A percentile compares a stretch with the other conserved stretches of the same genome.
These are phyloP conservation scores for Zootoca vivipara DNA, from an alignment of 2,113 vertebrate genomes.

Conservation along the genomic window DNA sequence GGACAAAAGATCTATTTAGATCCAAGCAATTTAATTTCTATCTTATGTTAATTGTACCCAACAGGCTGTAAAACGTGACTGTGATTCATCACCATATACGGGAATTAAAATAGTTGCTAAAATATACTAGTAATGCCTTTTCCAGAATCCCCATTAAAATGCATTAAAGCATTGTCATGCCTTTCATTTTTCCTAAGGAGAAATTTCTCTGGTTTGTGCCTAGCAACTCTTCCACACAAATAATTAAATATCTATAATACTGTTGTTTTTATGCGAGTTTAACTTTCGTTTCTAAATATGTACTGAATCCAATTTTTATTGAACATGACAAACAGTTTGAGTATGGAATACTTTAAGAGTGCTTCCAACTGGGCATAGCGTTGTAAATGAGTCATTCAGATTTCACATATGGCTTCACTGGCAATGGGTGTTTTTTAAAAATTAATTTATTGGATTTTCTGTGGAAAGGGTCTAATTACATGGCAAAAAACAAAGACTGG, in stretches of 20 bases:
- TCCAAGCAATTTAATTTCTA: background rate
- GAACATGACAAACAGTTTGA: background rate
- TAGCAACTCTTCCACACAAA: background rate
- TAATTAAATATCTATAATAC: background rate
- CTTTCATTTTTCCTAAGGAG: background rate
- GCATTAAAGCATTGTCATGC: background rate
- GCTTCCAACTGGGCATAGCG: too few species aligned
- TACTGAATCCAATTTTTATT: background rate
- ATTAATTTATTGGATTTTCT: too few species aligned
- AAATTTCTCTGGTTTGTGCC: background rate
- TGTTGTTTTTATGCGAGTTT: background rate
- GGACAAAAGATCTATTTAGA: background rate
- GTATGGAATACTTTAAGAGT: background rate
- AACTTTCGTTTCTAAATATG: background rate
- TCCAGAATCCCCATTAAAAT: background rate
- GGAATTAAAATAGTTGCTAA: constrained; percentile 37
- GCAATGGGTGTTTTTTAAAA: too few species aligned
- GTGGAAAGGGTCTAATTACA: too few species aligned
- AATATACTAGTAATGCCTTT: background rate
- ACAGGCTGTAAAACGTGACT: constrained; percentile 25
- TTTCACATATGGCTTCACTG: too few species aligned
- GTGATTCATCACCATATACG: constrained; percentile 24
- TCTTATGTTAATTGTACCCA: constrained; percentile 3
- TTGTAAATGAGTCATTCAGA: too few species aligned
- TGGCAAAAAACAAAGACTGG: too few species aligned